Evolutionary conservation across 2,113 vertebrate species (phyloP).

Genomic region (Mohoua ochrocephala): DNA sequence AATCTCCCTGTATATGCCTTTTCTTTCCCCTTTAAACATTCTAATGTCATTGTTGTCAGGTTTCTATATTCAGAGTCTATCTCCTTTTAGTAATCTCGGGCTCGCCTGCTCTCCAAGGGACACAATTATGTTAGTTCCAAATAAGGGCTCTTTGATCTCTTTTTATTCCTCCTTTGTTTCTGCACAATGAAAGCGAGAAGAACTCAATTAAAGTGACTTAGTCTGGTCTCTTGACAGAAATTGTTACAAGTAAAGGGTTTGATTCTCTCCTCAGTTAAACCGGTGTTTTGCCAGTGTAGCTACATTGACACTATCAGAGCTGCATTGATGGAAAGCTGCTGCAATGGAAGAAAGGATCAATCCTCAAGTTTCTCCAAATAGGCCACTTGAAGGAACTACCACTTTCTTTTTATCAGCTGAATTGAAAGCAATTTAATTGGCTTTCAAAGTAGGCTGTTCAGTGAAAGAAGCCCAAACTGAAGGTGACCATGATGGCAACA

Average conservation of each 20-base stretch:
- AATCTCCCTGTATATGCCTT: neutral
- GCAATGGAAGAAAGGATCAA: slow-evolving; percentile 43
- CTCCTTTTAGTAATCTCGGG: slow-evolving; percentile 41
- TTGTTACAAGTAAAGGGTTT: slow-evolving; percentile 50
- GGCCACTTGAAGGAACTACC: neutral
- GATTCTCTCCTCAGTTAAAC: slow-evolving; percentile 46
- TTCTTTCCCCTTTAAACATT: neutral
- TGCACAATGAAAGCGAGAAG: slow-evolving; percentile 35
- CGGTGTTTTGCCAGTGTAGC: slow-evolving; percentile 1
- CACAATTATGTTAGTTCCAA: slow-evolving; percentile 59
- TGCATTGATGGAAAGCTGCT: slow-evolving; percentile 6
- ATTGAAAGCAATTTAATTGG: slow-evolving; percentile 31
- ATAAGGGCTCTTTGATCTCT: slow-evolving; percentile 64
- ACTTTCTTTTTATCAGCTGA: slow-evolving; percentile 15
- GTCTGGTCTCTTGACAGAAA: slow-evolving; percentile 50
- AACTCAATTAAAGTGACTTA: slow-evolving; percentile 64
- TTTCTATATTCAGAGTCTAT: slow-evolving; percentile 40
- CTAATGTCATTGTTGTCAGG: slow-evolving; percentile 35
- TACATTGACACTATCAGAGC: slow-evolving; percentile 30
- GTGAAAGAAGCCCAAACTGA: neutral
- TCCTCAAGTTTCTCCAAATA: slow-evolving; percentile 36
- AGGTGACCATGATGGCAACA: neutral
- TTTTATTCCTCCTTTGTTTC: slow-evolving; percentile 63
- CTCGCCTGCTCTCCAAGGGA: slow-evolving; percentile 31
- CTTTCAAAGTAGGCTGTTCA: neutral